Base-by-base conservation (phyloP, 2,797 vertebrate species). In the Salarias fasciatus region DNA sequence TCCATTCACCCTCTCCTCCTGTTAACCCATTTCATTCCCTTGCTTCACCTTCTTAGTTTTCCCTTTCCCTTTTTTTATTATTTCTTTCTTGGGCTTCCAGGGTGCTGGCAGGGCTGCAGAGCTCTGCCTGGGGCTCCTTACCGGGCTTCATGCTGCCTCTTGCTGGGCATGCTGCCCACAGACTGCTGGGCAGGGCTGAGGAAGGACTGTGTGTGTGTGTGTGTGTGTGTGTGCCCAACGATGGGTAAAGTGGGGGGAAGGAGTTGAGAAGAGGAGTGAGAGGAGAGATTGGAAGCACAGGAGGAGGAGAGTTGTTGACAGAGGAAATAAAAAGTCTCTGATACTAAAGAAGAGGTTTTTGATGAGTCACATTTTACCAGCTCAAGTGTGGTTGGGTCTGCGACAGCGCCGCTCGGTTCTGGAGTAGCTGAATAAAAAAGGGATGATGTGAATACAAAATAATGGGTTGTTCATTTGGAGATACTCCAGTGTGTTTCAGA, bases 331-430 rank as follows among this genome's bases (percentile, higher is more conserved):
- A 58, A 53, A 68, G 52, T 48, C 40, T 51, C 41, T 35, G 57
- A 56, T 15, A 48, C 73, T 60, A 72, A 64, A 51, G 46, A 45
- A 42, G 59, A 56, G 38, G 81, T 79, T 86, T 83, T 56, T 89
- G 85, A 86, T 78, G 87, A 89, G 87, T 89, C 85, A 87, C 37
- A 46, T 51, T 85, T 88, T 74, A 75, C 63, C 72, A 67, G 18
- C 18, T 58, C 0, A 24, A 47, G 6, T 55, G 63, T 70, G 75
- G 63, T 29, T 14, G 55, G 40, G 41, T 24, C 3, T 24, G 56
- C 63, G 60, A 14, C 46, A 54, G 44, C 37, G 46, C n/a, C 33
- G 6, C 5, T 30, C 11, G 41, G 8, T 48, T 8, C 49, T 30
- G 30, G 47, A 18, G 37, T 11, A 35, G 36, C 18, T 24, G 18